Conservation (phyloP, 1,140 invertebrate genomes). For the Orussus abietinus region DNA sequence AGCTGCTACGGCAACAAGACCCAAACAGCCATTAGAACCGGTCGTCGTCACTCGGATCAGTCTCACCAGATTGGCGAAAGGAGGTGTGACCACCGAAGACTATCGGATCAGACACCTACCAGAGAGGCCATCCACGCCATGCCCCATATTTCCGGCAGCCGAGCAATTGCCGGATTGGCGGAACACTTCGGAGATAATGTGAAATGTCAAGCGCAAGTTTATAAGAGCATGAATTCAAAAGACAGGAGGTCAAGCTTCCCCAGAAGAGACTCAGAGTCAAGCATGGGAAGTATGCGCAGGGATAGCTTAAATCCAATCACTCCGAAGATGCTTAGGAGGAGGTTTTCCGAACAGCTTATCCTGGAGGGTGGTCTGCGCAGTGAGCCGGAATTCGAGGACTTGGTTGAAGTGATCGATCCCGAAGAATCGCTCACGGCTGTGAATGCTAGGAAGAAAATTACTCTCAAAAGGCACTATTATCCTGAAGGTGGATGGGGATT, state of each 20-base stretch:
- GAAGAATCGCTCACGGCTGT: slow-evolving; percentile 32
- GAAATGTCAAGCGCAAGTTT: slow-evolving; percentile 5
- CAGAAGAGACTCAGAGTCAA: slow-evolving; percentile 11
- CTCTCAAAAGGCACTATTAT: slow-evolving; percentile 65
- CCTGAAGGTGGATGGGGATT: slow-evolving; percentile 79
- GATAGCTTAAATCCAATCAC: slow-evolving; percentile 24
- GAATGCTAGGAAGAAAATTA: slow-evolving; percentile 47
- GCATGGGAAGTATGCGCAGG: slow-evolving; percentile 15
- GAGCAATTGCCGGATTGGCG: neutral
- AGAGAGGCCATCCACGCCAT: slow-evolving; percentile 1
- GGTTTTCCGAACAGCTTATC: slow-evolving; percentile 41
- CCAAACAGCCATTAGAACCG: slow-evolving; percentile 8
- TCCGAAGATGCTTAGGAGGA: slow-evolving; percentile 36
- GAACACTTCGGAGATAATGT: neutral
- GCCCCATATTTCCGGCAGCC: neutral
- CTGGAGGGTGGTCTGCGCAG: slow-evolving; percentile 31
- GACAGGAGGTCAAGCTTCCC: neutral
- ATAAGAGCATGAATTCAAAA: slow-evolving; percentile 1
- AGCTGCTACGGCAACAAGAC: slow-evolving; percentile 13
- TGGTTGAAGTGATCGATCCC: slow-evolving; percentile 22
- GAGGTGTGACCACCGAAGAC: slow-evolving; percentile 19
- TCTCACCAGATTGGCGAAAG: slow-evolving; percentile 9
- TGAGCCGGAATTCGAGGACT: slow-evolving; percentile 29
- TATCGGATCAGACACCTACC: slow-evolving; percentile 27
- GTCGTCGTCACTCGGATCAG: slow-evolving; percentile 31